Evolutionary conservation across 2,797 vertebrate species (phyloP).

Genomic region (Microctenopoma stevenorrisi): DNA sequence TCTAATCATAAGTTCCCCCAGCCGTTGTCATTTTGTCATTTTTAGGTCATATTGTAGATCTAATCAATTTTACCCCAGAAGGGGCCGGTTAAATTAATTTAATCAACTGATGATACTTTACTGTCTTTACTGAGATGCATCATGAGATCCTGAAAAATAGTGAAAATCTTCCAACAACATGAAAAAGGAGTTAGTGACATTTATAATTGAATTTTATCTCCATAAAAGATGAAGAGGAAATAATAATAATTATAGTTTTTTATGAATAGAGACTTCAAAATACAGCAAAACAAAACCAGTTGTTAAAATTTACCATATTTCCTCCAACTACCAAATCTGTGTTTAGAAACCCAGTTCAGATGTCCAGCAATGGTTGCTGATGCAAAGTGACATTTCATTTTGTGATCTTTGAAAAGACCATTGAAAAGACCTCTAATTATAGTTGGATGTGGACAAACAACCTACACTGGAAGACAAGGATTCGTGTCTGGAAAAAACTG

Average conservation of each 20-base stretch:
- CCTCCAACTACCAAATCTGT: no score
- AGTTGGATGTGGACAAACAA: slow-evolving; percentile 52
- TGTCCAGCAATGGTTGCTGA: slow-evolving; percentile 52
- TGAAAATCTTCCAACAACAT: no score
- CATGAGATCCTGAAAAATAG: no score
- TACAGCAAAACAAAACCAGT: neutral
- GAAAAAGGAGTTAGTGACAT: neutral
- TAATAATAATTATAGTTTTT: neutral
- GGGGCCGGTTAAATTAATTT: neutral
- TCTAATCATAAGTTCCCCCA: neutral
- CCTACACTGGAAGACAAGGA: slow-evolving; percentile 49
- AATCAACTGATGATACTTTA: no score
- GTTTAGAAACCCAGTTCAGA: slow-evolving; percentile 9
- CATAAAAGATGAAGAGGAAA: neutral
- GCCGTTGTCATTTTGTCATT: no score
- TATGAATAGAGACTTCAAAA: neutral
- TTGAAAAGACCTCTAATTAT: slow-evolving; percentile 58
- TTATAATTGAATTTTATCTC: no score
- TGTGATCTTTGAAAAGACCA: slow-evolving; percentile 33
- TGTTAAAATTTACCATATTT: neutral
- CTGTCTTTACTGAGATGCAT: no score
- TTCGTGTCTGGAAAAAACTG: slow-evolving; percentile 40
- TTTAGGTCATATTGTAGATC: neutral
- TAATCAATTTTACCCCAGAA: neutral
- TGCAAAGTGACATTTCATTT: slow-evolving; percentile 63